phyloP scores from a whole-genome alignment of 2,888 invertebrate species.

The Cantharis rustica region DNA sequence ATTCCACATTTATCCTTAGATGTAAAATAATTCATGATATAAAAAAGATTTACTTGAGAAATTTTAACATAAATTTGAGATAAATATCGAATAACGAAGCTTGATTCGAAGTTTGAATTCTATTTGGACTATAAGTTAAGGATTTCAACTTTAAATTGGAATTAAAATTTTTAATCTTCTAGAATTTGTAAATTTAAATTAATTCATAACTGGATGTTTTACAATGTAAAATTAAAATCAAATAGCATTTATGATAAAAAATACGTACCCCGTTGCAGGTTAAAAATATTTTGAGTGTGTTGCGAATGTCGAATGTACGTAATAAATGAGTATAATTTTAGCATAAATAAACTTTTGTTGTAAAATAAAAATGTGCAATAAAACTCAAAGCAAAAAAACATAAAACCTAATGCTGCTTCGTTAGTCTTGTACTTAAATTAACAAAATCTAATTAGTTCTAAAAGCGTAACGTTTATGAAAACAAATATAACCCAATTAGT shows the following conservation, averaged over 20 bases:
- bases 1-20: no score
- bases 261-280: background rate
- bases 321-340: background rate
- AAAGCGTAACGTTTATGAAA: conserved; percentile 50
- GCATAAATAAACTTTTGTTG: background rate
- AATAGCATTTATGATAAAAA: background rate
- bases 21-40: no score
- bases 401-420: conserved; percentile 36
- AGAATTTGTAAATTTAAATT: background rate
- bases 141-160: no score
- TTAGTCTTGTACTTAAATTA: conserved; percentile 44
- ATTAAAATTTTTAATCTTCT: background rate
- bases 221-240: background rate
- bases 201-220: background rate
- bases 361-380: conserved; percentile 12
- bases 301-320: background rate
- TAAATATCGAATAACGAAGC: no score
- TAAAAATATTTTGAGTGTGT: background rate
- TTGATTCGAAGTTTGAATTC: no score
- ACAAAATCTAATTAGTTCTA: conserved; percentile 51
- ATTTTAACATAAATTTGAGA: no score
- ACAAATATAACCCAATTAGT: conserved; percentile 50
- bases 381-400: conserved; percentile 26
- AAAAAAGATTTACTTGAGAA: no score
- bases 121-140: no score